Evolutionary conservation across 1,140 invertebrate species (phyloP).

Genomic region (Drosophila melanica): DNA sequence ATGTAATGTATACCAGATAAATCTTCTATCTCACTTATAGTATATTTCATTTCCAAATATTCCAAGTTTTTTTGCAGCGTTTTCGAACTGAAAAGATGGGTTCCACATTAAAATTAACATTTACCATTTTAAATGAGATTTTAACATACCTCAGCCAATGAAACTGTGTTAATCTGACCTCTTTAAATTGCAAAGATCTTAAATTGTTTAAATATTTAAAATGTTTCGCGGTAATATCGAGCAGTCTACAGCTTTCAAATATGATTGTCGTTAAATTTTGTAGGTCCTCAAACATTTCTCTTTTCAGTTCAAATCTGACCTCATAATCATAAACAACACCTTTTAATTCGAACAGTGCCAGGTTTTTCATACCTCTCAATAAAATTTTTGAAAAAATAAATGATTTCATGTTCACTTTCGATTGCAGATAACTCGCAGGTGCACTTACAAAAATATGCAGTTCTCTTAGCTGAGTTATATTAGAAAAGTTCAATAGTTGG

Average conservation of each 20-base stretch:
- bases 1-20: neutral
- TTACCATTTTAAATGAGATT: neutral
- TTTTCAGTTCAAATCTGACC: neutral
- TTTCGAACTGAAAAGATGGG: neutral
- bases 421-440: neutral
- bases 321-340: neutral
- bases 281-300: neutral
- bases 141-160: neutral
- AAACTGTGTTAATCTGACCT: neutral
- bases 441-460: neutral
- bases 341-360: neutral
- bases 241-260: neutral
- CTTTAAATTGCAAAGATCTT: neutral
- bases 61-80: neutral
- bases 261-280: neutral
- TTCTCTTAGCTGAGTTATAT: neutral
- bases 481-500: neutral
- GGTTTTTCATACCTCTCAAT: neutral
- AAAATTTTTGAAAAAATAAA: neutral
- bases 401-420: neutral
- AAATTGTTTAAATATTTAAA: slow-evolving; percentile 2
- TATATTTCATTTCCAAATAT: neutral
- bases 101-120: neutral
- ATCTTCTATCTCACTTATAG: neutral
- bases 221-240: neutral